phyloP scores from a whole-genome alignment of 2,797 vertebrate genomes.

The Cynodonichthys magdalenae region DNA sequence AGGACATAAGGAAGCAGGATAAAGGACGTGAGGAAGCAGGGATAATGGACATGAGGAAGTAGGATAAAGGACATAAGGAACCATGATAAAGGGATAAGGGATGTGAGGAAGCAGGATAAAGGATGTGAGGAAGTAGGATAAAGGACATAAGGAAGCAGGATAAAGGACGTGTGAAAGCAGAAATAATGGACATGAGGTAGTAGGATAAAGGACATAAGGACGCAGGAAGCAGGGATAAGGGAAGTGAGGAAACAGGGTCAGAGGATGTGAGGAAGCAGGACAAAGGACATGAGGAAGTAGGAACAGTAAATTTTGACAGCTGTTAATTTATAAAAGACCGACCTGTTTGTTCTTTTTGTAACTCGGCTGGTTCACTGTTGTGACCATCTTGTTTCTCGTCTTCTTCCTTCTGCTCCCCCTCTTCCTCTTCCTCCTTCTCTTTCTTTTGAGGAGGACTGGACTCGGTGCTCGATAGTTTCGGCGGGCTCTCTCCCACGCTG shows the following conservation, averaged over 20 bases:
- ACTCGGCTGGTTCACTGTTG: constrained; percentile 20
- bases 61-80: too few relatives aligned
- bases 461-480: constrained; percentile 68
- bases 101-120: too few relatives aligned
- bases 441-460: constrained; percentile 69
- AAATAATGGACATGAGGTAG: not conserved
- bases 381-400: constrained; percentile 4
- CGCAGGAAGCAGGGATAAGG: too few relatives aligned
- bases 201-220: not conserved
- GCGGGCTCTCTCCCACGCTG: constrained; percentile 79
- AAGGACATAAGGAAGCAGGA: not conserved
- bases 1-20: too few relatives aligned
- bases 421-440: not conserved
- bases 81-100: too few relatives aligned
- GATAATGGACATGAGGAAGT: too few relatives aligned
- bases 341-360: constrained; percentile 35
- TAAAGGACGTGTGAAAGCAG: too few relatives aligned
- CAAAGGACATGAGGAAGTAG: not conserved
- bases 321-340: not conserved
- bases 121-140: not conserved
- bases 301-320: too few relatives aligned
- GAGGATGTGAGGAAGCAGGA: not conserved
- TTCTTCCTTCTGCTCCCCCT: not conserved
- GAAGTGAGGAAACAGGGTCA: too few relatives aligned
- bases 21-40: too few relatives aligned